A percentile compares a stretch with the other conserved stretches of the same genome.
Evolutionary conservation across 2,888 invertebrate species (phyloP).

Genomic region (Diarsia mendica): DNA sequence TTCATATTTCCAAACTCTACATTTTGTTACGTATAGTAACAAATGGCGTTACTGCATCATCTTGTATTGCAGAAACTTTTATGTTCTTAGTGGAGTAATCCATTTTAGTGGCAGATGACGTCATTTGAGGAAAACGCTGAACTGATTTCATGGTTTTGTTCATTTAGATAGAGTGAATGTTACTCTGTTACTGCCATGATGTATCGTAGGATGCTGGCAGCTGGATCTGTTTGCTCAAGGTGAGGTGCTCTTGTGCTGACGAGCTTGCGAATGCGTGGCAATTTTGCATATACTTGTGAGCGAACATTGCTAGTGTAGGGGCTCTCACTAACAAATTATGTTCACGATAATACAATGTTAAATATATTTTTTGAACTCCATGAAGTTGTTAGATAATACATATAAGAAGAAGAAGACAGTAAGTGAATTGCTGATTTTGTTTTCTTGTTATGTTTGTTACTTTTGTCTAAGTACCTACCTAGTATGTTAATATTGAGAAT

Average conservation of each 20-base stretch:
- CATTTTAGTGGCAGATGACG: constrained; percentile 30
- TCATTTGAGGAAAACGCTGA: constrained; percentile 43
- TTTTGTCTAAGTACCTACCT: too few relatives aligned
- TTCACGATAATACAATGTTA: constrained; percentile 4
- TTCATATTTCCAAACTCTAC: not conserved
- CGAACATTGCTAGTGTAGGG: constrained; percentile 1
- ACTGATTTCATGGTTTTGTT: constrained; percentile 11
- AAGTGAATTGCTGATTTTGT: not conserved
- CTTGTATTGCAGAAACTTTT: constrained; percentile 2
- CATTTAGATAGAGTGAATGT: constrained; percentile 5
- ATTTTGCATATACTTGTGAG: constrained; percentile 24
- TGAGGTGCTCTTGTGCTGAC: constrained; percentile 1
- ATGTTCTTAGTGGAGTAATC: constrained; percentile 8
- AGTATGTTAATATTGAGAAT: not conserved
- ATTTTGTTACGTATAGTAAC: not conserved
- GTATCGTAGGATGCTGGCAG: not conserved
- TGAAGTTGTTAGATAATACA: too few relatives aligned
- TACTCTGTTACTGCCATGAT: not conserved
- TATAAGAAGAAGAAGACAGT: too few relatives aligned
- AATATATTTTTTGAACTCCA: not conserved
- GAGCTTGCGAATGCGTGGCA: constrained; percentile 5
- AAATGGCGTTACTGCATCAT: constrained; percentile 7
- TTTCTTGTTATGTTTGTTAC: not conserved
- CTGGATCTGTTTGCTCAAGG: constrained; percentile 25
- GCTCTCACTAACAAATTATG: not conserved